Evolutionary conservation across 1,140 invertebrate species (phyloP).

Genomic region (Pomacea maculata): DNA sequence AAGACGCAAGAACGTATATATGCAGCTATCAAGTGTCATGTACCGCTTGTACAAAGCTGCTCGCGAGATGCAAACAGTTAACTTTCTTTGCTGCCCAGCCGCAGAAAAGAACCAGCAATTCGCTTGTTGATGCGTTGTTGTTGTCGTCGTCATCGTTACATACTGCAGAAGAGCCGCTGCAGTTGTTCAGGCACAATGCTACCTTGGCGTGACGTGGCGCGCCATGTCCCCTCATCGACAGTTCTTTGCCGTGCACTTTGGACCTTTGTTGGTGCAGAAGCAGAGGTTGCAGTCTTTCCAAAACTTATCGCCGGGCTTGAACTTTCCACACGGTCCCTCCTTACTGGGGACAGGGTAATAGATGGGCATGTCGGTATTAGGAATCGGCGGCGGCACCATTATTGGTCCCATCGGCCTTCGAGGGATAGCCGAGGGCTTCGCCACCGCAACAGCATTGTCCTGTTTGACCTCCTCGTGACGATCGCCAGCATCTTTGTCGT

Average conservation of each 20-base stretch:
- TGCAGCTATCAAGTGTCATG: no score
- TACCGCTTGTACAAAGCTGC: no score
- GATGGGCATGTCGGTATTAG: neutral
- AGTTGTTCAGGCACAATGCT: no score
- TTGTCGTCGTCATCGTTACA: no score
- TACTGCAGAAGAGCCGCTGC: no score
- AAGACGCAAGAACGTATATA: no score
- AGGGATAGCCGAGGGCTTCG: neutral
- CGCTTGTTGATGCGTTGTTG: no score
- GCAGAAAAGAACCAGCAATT: no score
- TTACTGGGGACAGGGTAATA: neutral
- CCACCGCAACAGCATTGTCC: neutral
- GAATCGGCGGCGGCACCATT: neutral
- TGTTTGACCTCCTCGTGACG: neutral
- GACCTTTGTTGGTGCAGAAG: conserved; percentile 22
- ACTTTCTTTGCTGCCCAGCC: no score
- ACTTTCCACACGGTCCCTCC: conserved; percentile 4
- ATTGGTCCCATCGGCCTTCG: neutral
- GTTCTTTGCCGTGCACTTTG: conserved; percentile 20
- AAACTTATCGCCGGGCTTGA: conserved; percentile 15
- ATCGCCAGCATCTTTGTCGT: no score
- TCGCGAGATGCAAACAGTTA: no score
- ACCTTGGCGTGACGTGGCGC: no score
- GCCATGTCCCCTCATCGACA: conserved; percentile 10
- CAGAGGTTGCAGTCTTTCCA: conserved; percentile 28